phyloP scores from a whole-genome alignment of 2,888 invertebrate genomes.

The Drosophila kuntzei region DNA sequence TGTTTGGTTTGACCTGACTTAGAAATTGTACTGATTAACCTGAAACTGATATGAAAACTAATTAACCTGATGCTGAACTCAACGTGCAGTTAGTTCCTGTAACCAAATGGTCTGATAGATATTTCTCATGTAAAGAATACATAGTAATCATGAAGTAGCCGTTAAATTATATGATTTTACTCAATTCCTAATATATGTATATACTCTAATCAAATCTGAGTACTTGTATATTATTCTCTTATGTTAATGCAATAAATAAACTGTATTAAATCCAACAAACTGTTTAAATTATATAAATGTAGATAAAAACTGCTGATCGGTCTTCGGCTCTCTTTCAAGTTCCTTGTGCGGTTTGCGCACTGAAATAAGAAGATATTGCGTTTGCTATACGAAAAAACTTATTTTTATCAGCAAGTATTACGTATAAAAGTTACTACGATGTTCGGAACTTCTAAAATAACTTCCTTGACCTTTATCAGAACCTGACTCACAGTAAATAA shows the following conservation, averaged over 20 bases:
- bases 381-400: too few species aligned
- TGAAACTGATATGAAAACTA: constrained; percentile 44
- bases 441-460: too few species aligned
- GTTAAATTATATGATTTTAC: constrained; percentile 33
- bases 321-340: too few species aligned
- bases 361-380: too few species aligned
- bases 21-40: constrained; percentile 27
- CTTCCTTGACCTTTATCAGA: too few species aligned
- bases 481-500: too few species aligned
- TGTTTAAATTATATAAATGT: neutral
- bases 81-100: constrained; percentile 51
- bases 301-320: neutral
- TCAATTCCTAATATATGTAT: neutral
- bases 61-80: constrained; percentile 70
- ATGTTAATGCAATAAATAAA: constrained; percentile 14
- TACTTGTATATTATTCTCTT: constrained; percentile 1
- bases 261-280: neutral
- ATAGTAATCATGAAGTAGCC: constrained; percentile 62
- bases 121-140: constrained; percentile 69
- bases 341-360: too few species aligned
- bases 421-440: too few species aligned
- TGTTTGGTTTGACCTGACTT: constrained; percentile 14
- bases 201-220: constrained; percentile 3
- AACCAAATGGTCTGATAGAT: constrained; percentile 76
- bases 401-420: too few species aligned